Evolutionary conservation across 2,113 vertebrate genomes (phyloP).

Genomic region (Forbesichthys agassizii): DNA sequence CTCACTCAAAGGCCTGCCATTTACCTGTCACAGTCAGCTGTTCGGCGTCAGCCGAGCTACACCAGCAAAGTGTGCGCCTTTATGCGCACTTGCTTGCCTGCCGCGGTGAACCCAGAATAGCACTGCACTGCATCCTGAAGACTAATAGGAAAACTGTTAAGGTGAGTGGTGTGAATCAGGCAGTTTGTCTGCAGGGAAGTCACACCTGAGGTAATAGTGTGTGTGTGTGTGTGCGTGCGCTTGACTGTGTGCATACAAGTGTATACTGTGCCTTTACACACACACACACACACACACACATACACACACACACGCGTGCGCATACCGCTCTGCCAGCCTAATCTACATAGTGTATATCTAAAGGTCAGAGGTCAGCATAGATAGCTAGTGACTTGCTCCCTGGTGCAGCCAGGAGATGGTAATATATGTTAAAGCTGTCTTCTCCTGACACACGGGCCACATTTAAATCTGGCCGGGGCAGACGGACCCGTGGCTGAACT

Average conservation of each 20-base stretch:
- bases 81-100: conserved; percentile 6
- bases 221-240: conserved; percentile 30
- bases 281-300: conserved; percentile 2
- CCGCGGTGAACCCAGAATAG: conserved; percentile 34
- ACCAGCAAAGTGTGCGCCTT: conserved; percentile 7
- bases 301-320: background rate
- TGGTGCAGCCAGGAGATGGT: conserved; percentile 32
- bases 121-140: conserved; percentile 25
- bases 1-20: conserved; percentile 27
- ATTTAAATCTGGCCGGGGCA: conserved; percentile 51
- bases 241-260: conserved; percentile 28
- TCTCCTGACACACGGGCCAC: conserved; percentile 31
- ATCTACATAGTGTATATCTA: conserved; percentile 49
- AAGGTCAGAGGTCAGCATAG: conserved; percentile 8
- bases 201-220: conserved; percentile 38
- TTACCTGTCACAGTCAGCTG: conserved; percentile 38
- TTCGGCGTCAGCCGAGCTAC: conserved; percentile 11
- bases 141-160: conserved; percentile 34
- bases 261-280: background rate
- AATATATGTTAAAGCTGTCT: conserved; percentile 52
- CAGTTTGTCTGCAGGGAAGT: conserved; percentile 19
- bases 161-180: conserved; percentile 32
- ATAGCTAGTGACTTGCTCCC: conserved; percentile 12
- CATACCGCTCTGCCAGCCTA: background rate
- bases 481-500: conserved; percentile 40